Conservation (phyloP, 2,113 vertebrate species). For the Peromyscus californicus region DNA sequence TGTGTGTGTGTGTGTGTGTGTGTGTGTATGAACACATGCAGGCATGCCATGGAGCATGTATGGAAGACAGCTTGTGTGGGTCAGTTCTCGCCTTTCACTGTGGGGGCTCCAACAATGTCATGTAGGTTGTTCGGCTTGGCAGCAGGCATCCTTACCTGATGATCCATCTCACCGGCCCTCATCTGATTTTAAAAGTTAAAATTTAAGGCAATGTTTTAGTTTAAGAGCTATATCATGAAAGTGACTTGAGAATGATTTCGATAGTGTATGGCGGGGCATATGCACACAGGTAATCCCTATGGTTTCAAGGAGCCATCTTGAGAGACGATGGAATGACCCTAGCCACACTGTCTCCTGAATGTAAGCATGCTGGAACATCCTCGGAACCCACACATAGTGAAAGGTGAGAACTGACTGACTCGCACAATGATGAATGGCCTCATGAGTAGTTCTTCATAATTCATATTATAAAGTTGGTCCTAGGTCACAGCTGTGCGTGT, state of each 20-base stretch:
- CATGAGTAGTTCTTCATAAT: not conserved
- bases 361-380: not conserved
- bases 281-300: accelerated
- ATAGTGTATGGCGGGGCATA: accelerated
- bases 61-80: not conserved
- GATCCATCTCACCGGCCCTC: not conserved
- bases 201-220: not conserved
- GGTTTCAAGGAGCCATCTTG: not conserved
- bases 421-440: not conserved
- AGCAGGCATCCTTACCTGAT: not conserved
- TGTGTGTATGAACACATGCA: not conserved
- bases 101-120: not conserved
- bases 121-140: not conserved
- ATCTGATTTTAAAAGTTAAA: not conserved
- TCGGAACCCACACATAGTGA: not conserved
- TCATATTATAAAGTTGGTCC: not conserved
- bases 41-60: not conserved
- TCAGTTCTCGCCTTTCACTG: not conserved
- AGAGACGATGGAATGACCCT: not conserved
- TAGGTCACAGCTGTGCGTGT: accelerated
- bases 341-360: not conserved
- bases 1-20: not conserved
- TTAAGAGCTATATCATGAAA: not conserved
- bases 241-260: not conserved
- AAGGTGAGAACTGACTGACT: not conserved